Conservation (phyloP, 2,888 invertebrate species). For the Phyllotreta cruciferae region DNA sequence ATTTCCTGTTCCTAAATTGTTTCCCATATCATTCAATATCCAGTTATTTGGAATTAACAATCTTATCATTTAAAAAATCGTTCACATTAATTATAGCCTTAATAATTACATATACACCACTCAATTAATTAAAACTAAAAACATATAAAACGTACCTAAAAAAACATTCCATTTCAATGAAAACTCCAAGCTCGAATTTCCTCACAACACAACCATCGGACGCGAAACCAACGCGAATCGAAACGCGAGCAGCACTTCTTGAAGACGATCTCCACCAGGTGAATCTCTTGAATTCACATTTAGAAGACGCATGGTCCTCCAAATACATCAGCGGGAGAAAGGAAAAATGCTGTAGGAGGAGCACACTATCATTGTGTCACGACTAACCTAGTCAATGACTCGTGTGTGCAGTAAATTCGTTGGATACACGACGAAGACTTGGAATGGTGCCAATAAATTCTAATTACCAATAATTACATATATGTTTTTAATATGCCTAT, state of each 20-base stretch:
- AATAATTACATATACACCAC: too few species aligned
- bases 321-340: constrained; percentile 24
- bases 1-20: too few species aligned
- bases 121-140: background rate
- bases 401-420: background rate
- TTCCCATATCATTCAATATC: too few species aligned
- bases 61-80: too few species aligned
- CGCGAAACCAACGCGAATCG: background rate
- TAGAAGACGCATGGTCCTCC: constrained; percentile 12
- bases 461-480: constrained; percentile 1
- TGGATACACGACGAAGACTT: constrained; percentile 1
- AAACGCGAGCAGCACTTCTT: too few species aligned
- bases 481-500: too few species aligned
- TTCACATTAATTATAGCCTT: too few species aligned
- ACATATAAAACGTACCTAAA: constrained; percentile 7
- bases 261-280: constrained; percentile 23
- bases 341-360: constrained; percentile 28
- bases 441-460: constrained; percentile 5
- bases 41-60: too few species aligned
- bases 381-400: constrained; percentile 17
- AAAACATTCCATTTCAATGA: background rate
- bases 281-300: constrained; percentile 4
- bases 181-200: background rate
- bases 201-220: constrained; percentile 12
- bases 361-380: constrained; percentile 4